Base-by-base conservation (phyloP, 2,888 invertebrate species). In the Plagodis pulveraria region DNA sequence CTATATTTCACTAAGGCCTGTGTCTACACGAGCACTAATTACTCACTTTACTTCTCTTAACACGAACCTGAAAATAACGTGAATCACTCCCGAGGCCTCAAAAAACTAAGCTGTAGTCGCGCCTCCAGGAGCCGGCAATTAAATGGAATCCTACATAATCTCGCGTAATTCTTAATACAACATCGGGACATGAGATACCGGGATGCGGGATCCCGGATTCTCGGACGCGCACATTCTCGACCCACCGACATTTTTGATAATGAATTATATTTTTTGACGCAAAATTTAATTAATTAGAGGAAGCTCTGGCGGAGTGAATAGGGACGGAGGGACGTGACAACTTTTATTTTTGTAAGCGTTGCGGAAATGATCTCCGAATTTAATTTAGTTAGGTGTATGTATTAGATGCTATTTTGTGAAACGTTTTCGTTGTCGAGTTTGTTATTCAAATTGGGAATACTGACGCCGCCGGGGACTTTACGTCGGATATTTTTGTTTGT, bases 111-210 rank as follows among this genome's bases (percentile, higher is more conserved):
- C 68, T 62, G 67, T 70, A 74, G 66, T 76, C 80, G 80, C 83
- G 76, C 71, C 56, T 67, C 53, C 66, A 58, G 66, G 72, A 75
- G 76, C 78, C 71, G 69, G 76, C 84, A 86, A 87, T 85, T 84
- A 85, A 80, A 80, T 76, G 65, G 72, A 72, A 81, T 82, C 83
- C 80, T 77, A 74, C 76, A 78, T 85, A 81, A 87, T 86, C 85
- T 81, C 72, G 76, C 73, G 75, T 84, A 81, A 86, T 86, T 84
- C 79, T 83, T 22, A 78, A 85, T 80, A 80, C 80, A 79, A 77
- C 77, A 74, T 78, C 75, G 77, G 77, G 78, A 74, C 74, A 75
- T 10, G 77, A 76, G 78, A 74, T 42, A 42, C 12, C 68, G 47
- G 58, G 59, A 48, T 74, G 70, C 44, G 68, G 65, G 69, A 66